Evolutionary conservation across 1,140 invertebrate genomes (phyloP), one percentile per base, ranked within the genome.

Genomic region (Leptoteleia sp.): DNA sequence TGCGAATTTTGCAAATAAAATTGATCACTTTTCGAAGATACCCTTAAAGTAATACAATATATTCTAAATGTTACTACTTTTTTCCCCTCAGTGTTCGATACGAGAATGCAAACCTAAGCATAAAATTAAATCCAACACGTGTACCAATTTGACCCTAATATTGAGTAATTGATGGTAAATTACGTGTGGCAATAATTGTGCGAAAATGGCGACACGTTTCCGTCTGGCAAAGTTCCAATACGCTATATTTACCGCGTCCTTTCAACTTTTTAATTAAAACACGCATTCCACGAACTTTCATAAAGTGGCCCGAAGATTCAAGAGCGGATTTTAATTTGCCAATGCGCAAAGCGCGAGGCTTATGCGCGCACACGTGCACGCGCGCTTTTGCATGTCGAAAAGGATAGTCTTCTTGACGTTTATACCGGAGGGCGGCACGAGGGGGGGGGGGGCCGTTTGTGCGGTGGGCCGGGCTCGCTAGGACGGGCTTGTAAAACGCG

Each of bases 331-430:
- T 62, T 72, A 72, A 72, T 61, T 71, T 61, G 47, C 31, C 9
- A 48, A 16, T 48, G 38, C 31, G 48, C 55, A 48, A 57, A 38
- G 59, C 12, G 47, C 31, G 37, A 15, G 9, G 31, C 15, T 19
- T 47, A 68, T 59, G 70, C 59, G 59, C 15, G 48, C 31, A 48
- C 70, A 73, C 59, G 70, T 73, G 59, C 42, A n/a, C 42, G 17
- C 35, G 13, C 33, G 29, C 52, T 62, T 57, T 59, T 55, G 71
- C 71, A 59, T 45, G 48, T 47, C 59, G 37, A 64, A 55, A 64
- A 42, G 31, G 59, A 55, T 48, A 50, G 38, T 55, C 59, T 73
- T 64, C 59, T 57, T 57, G 70, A 64, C 71, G 43, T 75, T 65
- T 75, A 75, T 75, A 65, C 61, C 29, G 17, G 29, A 57, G 17